Conservation (phyloP, 1,140 invertebrate genomes). For the Acyrthosiphon pisum region DNA sequence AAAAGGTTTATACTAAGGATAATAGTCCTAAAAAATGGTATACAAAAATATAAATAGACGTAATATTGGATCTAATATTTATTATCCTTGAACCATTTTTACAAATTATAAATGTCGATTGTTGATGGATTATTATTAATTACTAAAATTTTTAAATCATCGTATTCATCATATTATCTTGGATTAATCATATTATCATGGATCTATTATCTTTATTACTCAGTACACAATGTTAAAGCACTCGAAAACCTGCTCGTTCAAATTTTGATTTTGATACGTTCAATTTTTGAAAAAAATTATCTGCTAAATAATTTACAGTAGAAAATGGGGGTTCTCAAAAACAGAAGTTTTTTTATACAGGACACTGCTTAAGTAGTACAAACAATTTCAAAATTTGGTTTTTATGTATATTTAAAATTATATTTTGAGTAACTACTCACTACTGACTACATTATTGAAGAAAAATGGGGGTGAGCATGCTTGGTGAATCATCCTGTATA, state of each 20-base stretch:
- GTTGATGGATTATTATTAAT: too few species aligned
- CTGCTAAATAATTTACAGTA: background rate
- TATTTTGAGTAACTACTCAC: background rate
- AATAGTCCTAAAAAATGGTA: background rate
- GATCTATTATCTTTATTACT: too few species aligned
- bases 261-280: too few species aligned
- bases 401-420: background rate
- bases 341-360: background rate
- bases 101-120: too few species aligned
- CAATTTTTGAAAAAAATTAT: too few species aligned
- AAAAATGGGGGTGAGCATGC: background rate
- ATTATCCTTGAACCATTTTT: too few species aligned
- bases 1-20: background rate
- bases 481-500: background rate
- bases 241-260: too few species aligned
- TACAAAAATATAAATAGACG: background rate
- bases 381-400: too few species aligned
- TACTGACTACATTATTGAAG: background rate
- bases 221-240: too few species aligned
- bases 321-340: background rate
- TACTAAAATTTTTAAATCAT: too few species aligned
- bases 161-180: too few species aligned
- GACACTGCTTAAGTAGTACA: background rate
- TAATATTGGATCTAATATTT: background rate
- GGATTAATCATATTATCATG: too few species aligned